Evolutionary conservation across 2,113 vertebrate genomes (phyloP).

Genomic region (Turdus rufiventris): DNA sequence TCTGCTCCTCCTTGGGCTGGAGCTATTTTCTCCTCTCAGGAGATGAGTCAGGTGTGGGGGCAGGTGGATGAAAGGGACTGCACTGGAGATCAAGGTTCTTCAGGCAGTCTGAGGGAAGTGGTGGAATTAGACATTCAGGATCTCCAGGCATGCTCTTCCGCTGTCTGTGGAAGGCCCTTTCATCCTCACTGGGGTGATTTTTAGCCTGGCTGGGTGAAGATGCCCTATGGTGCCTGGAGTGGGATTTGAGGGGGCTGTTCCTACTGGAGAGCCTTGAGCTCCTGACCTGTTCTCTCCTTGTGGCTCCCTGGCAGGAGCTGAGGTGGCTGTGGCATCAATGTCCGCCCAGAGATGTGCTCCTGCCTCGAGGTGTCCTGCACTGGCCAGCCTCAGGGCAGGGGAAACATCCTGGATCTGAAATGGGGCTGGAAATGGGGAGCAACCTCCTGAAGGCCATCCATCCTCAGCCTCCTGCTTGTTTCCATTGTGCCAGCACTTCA

Average conservation of each 20-base stretch:
- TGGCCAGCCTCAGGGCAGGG: neutral
- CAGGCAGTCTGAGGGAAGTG: conserved; percentile 32
- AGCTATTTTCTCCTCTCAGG: conserved; percentile 13
- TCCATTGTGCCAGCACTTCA: neutral
- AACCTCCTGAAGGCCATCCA: neutral
- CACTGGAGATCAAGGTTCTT: neutral
- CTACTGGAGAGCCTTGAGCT: neutral
- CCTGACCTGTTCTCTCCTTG: neutral
- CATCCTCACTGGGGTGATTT: neutral
- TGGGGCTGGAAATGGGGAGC: neutral
- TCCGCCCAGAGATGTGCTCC: neutral
- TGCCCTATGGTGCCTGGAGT: fast-evolving
- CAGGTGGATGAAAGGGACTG: conserved; percentile 38
- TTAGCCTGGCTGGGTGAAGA: neutral
- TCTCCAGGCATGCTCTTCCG: conserved; percentile 34
- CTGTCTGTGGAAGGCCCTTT: conserved; percentile 17
- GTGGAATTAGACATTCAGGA: conserved; percentile 43
- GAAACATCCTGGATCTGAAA: neutral
- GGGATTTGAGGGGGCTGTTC: neutral
- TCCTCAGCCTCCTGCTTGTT: neutral
- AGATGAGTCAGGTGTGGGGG: conserved; percentile 64
- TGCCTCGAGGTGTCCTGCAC: neutral
- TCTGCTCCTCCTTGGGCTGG: conserved; percentile 2
- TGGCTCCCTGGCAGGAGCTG: neutral
- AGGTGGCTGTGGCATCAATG: neutral